These are phyloP conservation scores for Haemorhous mexicanus DNA, from an alignment of 2,113 vertebrate genomes.

Conservation along the genomic window DNA sequence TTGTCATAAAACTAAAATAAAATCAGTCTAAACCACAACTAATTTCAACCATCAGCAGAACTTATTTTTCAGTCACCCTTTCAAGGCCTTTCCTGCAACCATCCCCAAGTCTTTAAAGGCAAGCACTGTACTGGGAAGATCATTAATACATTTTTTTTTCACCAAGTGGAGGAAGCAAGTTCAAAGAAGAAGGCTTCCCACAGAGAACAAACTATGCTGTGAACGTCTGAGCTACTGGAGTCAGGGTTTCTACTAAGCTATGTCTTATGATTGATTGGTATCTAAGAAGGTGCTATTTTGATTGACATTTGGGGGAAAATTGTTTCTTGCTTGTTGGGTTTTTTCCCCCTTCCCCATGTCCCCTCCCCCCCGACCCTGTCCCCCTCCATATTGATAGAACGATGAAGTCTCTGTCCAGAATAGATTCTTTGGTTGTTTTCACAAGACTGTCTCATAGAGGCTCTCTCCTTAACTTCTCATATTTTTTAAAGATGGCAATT, in stretches of 20 bases:
- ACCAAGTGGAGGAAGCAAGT: neutral
- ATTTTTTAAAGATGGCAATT: neutral
- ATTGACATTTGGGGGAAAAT: neutral
- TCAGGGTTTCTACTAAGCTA: neutral
- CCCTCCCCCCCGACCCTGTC: fast-evolving
- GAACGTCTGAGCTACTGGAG: neutral
- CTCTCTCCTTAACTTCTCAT: neutral
- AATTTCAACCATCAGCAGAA: slow-evolving; percentile 2
- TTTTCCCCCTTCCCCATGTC: fast-evolving
- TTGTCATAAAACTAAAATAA: slow-evolving; percentile 14
- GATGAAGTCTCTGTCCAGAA: neutral
- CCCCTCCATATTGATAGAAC: fast-evolving
- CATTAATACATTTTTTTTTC: neutral
- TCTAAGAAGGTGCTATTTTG: neutral
- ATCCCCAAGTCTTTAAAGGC: neutral
- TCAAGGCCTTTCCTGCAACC: neutral
- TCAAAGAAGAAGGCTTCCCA: slow-evolving; percentile 5
- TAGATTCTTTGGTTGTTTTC: neutral
- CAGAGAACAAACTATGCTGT: neutral
- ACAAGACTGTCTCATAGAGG: fast-evolving
- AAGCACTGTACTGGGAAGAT: neutral
- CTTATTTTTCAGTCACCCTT: neutral
- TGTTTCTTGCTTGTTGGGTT: fast-evolving
- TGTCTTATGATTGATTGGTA: neutral
- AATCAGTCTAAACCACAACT: neutral